Base-by-base conservation (phyloP, 2,888 invertebrate species). In the Acanthococcus lagerstroemiae region DNA sequence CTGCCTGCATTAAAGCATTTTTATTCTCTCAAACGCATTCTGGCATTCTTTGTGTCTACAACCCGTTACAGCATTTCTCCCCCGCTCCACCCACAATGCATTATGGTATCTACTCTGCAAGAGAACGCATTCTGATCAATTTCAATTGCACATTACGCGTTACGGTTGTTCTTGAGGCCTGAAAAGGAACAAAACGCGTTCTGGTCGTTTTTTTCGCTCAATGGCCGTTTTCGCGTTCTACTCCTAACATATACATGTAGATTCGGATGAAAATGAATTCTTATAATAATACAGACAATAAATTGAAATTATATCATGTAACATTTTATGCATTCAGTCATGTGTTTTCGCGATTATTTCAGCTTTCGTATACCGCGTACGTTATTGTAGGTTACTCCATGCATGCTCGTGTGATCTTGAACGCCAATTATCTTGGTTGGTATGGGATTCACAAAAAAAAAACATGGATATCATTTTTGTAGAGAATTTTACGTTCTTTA, bases 1-100 rank as follows among this genome's bases (percentile, higher is more conserved):
- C 48, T 48, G 48, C 48, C 12, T 48, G 48, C 48, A 37, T 37
- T n/a, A n/a, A n/a, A n/a, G n/a, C n/a, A n/a, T n/a, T n/a, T n/a
- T n/a, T 48, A 48, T 17, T 30, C 37, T 30, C 37, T 30, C 37
- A 30, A 30, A 30, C 37, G 37, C 37, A 30, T 30, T 30, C 37
- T 30, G 37, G 37, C 37, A 30, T n/a, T 48, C 48, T n/a, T n/a
- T 48, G 6, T 48, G 12, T n/a, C 19, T 17, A 6, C 6, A 9
- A 48, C 48, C 48, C 48, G 48, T 48, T 48, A 17, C 48, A n/a
- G 48, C 17, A 48, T 30, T 48, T 48, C n/a, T 48, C n/a, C 19
- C 48, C 48, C 19, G n/a, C n/a, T n/a, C 17, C 48, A 9, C n/a
- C 48, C 48, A n/a, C 48, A 17, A 48, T 17, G 48, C 48, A 48